phyloP scores from a whole-genome alignment of 37 sponge, comb jelly and placozoan genomes.

The Spongilla lacustris region DNA sequence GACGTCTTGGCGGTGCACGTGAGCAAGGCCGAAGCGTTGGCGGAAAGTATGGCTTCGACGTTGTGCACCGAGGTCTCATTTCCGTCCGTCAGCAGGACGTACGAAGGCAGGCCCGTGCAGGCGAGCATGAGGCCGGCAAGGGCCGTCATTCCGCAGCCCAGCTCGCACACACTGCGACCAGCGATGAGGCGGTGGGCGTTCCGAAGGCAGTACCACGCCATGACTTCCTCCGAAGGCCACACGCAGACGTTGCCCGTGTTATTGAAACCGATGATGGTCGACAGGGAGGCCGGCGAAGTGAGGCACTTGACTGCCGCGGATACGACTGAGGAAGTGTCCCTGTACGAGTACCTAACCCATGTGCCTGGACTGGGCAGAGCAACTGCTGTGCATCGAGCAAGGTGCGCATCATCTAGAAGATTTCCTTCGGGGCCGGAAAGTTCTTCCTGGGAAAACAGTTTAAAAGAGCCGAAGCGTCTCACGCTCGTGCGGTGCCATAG shows the following conservation, averaged over 20 bases:
- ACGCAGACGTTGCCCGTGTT: constrained; percentile 87
- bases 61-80: constrained; percentile 57
- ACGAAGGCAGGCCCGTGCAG: constrained; percentile 22
- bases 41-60: constrained; percentile 17
- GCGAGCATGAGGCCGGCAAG: constrained; percentile 75
- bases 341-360: constrained; percentile 8
- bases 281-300: constrained; percentile 5
- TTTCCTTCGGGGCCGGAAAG: background rate
- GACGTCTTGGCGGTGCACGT: constrained; percentile 1
- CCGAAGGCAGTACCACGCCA: constrained; percentile 69
- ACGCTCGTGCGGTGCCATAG: constrained; percentile 18
- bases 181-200: constrained; percentile 26
- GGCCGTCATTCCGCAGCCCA: constrained; percentile 82
- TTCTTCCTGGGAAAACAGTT: constrained; percentile 12
- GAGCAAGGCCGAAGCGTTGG: constrained; percentile 17
- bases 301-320: background rate
- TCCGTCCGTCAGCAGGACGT: constrained; percentile 69
- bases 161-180: constrained; percentile 60
- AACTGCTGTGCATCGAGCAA: background rate
- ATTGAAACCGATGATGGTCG: constrained; percentile 64
- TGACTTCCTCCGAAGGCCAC: constrained; percentile 83
- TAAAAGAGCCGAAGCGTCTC: constrained; percentile 46
- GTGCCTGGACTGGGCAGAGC: background rate
- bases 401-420: background rate
- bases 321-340: background rate